Evolutionary conservation across 2,888 invertebrate species (phyloP).

Genomic region (Cynaeus angustus): DNA sequence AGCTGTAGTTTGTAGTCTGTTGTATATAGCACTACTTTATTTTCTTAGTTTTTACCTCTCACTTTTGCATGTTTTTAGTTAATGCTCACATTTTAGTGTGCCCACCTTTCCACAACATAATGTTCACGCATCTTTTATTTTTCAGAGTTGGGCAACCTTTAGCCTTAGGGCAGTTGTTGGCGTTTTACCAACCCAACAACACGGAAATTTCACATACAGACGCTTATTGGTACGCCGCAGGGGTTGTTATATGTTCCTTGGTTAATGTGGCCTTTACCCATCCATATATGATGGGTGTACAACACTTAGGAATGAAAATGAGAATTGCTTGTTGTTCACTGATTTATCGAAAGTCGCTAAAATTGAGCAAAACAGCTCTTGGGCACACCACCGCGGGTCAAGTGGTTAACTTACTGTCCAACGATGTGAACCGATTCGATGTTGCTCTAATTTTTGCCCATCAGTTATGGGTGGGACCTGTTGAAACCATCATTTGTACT

Average conservation of each 20-base stretch:
- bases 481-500: conserved; percentile 85
- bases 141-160: conserved; percentile 70
- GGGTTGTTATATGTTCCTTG: conserved; percentile 83
- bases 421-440: conserved; percentile 95
- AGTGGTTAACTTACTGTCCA: conserved; percentile 93
- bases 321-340: conserved; percentile 89
- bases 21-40: neutral
- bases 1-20: neutral
- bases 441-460: conserved; percentile 86
- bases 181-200: conserved; percentile 75
- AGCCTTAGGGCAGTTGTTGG: conserved; percentile 78
- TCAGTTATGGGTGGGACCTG: conserved; percentile 87
- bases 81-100: neutral
- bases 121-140: neutral
- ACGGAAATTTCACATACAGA: conserved; percentile 69
- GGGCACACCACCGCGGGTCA: conserved; percentile 84
- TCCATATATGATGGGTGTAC: conserved; percentile 92
- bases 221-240: conserved; percentile 86
- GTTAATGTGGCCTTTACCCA: conserved; percentile 79
- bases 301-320: conserved; percentile 90
- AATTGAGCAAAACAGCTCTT: conserved; percentile 79
- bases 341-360: conserved; percentile 83
- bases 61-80: neutral
- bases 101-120: no score
- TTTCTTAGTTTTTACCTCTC: neutral